Percentiles rank a stretch among this genome's conserved stretches.
These are phyloP conservation scores for Acrocyrtus sp. DNA, from an alignment of 2,888 invertebrate species.

Conservation along the genomic window DNA sequence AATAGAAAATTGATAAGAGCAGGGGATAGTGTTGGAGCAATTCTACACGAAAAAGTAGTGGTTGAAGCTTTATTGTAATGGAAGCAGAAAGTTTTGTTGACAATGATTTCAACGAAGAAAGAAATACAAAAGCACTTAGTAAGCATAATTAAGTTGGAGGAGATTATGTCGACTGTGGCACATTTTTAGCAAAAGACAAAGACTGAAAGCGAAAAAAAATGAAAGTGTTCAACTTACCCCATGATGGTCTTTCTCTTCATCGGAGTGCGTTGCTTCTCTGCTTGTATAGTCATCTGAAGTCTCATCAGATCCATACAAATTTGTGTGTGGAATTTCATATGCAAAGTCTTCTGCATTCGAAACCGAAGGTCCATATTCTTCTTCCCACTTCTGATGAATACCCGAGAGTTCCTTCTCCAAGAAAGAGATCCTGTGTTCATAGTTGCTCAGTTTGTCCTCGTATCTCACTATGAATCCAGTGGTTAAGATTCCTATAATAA, in stretches of 20 bases:
- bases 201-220: too few relatives aligned
- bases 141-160: too few relatives aligned
- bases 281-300: conserved; percentile 48
- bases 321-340: conserved; percentile 44
- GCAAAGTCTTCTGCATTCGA: conserved; percentile 46
- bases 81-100: too few relatives aligned
- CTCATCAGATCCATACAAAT: conserved; percentile 34
- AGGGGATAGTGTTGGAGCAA: too few relatives aligned
- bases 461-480: conserved; percentile 54
- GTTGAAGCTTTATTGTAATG: too few relatives aligned
- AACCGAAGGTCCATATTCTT: conserved; percentile 34
- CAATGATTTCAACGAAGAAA: too few relatives aligned
- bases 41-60: too few relatives aligned
- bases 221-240: conserved; percentile 44
- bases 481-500: conserved; percentile 53
- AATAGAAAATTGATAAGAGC: too few relatives aligned
- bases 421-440: conserved; percentile 49
- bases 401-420: conserved; percentile 52
- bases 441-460: conserved; percentile 52
- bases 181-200: too few relatives aligned
- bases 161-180: too few relatives aligned
- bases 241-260: conserved; percentile 39
- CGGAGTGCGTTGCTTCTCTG: conserved; percentile 37
- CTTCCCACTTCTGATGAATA: conserved; percentile 42
- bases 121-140: too few relatives aligned